Conservation (phyloP, 2,113 vertebrate species). For the Gasterosteus aculeatus region DNA sequence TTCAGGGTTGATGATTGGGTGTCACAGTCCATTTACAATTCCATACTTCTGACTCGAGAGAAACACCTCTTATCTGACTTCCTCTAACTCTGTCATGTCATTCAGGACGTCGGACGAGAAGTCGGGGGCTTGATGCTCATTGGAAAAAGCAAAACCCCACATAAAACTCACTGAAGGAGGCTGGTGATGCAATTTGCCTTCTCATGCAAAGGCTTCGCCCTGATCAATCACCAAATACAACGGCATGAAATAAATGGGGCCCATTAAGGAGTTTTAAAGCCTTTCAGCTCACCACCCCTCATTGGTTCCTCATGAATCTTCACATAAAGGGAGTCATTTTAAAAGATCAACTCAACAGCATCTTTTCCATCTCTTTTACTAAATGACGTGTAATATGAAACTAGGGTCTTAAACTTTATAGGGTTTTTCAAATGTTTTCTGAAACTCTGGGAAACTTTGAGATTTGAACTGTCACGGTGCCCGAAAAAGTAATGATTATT, state of each 20-base stretch:
- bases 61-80: conserved; percentile 2
- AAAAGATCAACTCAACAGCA: not conserved
- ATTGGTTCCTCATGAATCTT: conserved; percentile 5
- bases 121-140: not conserved
- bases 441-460: not conserved
- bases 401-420: not conserved
- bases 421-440: not conserved
- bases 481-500: too few relatives aligned
- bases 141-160: not conserved
- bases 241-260: conserved; percentile 3
- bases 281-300: conserved; percentile 12
- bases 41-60: not conserved
- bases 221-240: conserved; percentile 3
- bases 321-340: conserved; percentile 2
- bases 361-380: not conserved
- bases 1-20: conserved; percentile 18
- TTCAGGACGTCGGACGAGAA: not conserved
- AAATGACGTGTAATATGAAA: not conserved
- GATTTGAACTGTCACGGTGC: not conserved
- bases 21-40: conserved; percentile 7
- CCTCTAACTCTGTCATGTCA: not conserved
- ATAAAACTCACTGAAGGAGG: not conserved
- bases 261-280: conserved; percentile 21
- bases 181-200: not conserved
- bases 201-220: not conserved